These are phyloP conservation scores for Sanderia malayensis DNA, from an alignment of 30 jellyfish, hydroid and myxozoan genomes.

Conservation along the genomic window DNA sequence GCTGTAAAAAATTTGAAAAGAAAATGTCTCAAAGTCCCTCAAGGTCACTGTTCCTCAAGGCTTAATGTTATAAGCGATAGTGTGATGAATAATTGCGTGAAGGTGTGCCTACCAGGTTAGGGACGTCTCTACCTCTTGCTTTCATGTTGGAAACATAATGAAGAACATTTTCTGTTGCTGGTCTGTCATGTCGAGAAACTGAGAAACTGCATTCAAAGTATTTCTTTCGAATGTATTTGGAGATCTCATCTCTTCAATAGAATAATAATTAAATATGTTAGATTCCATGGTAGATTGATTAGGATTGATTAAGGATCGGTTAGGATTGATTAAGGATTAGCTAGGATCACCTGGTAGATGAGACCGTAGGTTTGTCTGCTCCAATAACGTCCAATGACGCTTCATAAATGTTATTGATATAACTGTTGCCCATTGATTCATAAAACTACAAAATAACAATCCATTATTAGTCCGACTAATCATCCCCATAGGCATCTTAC, in stretches of 20 bases:
- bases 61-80: background rate
- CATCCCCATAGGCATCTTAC: too few relatives aligned
- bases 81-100: too few relatives aligned
- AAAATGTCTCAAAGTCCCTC: background rate
- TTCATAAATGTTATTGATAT: conserved; percentile 68
- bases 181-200: conserved; percentile 63
- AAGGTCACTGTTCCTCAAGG: background rate
- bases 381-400: conserved; percentile 70
- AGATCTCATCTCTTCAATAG: conserved; percentile 38
- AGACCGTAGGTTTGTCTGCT: conserved; percentile 58
- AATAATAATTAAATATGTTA: too few relatives aligned
- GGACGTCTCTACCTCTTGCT: conserved; percentile 39
- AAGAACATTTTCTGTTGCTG: conserved; percentile 71
- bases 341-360: conserved; percentile 63
- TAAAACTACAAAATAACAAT: conserved; percentile 30
- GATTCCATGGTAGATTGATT: too few relatives aligned
- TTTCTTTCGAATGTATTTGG: conserved; percentile 59
- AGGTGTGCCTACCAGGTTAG: conserved; percentile 65
- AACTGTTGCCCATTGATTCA: conserved; percentile 70
- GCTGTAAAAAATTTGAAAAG: conserved; percentile 21
- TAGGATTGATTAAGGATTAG: too few relatives aligned
- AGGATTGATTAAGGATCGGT: too few relatives aligned
- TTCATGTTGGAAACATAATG: conserved; percentile 66
- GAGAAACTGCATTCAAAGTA: conserved; percentile 71
- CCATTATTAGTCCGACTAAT: background rate